Evolutionary conservation across 2,888 invertebrate genomes (phyloP).

Genomic region (Amphipyra berbera): DNA sequence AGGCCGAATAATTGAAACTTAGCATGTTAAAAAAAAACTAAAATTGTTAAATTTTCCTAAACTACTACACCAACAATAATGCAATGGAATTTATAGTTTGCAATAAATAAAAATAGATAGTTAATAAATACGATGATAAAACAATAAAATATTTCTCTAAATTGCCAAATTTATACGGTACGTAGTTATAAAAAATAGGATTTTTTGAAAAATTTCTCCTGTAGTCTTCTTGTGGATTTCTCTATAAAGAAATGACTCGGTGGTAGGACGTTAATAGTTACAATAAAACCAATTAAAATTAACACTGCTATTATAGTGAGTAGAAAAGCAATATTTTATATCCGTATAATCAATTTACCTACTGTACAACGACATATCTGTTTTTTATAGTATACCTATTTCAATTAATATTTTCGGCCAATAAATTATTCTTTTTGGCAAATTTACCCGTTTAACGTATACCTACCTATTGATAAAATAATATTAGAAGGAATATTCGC

Average conservation of each 20-base stretch:
- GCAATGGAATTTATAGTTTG: conserved; percentile 85
- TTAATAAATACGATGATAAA: conserved; percentile 74
- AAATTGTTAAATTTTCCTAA: conserved; percentile 60
- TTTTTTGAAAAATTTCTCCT: conserved; percentile 82
- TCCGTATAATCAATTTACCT: conserved; percentile 76
- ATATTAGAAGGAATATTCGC: conserved; percentile 58
- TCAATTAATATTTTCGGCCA: conserved; percentile 70
- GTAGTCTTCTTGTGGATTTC: conserved; percentile 82
- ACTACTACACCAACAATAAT: conserved; percentile 75
- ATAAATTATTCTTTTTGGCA: conserved; percentile 73
- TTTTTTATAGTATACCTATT: conserved; percentile 82
- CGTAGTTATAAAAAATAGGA: conserved; percentile 78
- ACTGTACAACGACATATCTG: conserved; percentile 86
- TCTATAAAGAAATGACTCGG: conserved; percentile 69
- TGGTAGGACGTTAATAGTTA: conserved; percentile 76
- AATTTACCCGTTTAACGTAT: conserved; percentile 65
- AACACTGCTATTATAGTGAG: conserved; percentile 82
- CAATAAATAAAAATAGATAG: conserved; percentile 76
- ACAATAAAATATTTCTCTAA: conserved; percentile 81
- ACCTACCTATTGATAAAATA: conserved; percentile 63
- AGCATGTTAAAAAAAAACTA: conserved; percentile 52
- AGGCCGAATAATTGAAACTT: conserved; percentile 55
- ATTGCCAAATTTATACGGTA: conserved; percentile 86
- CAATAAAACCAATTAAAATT: conserved; percentile 72
- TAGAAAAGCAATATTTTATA: conserved; percentile 85